phyloP scores from a whole-genome alignment of 1,140 invertebrate genomes.

The Archivesica marissinica region DNA sequence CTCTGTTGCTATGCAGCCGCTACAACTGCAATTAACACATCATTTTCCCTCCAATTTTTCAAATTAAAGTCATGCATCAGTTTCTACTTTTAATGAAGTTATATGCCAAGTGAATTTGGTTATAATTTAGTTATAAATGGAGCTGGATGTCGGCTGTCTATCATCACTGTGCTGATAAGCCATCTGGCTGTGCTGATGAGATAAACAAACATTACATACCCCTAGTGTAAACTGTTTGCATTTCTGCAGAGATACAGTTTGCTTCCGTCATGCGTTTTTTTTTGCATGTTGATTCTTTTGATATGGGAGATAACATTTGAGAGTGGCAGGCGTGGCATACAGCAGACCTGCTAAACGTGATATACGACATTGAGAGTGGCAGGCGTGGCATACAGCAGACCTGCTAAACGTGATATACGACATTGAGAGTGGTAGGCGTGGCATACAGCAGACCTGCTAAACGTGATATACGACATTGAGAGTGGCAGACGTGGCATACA shows the following conservation, averaged over 20 bases:
- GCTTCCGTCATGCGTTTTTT: slow-evolving; percentile 8
- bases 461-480: no score
- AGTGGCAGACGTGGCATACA: no score
- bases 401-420: no score
- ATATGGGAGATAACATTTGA: not conserved
- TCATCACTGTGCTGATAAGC: slow-evolving; percentile 37
- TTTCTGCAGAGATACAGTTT: slow-evolving; percentile 19
- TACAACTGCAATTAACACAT: slow-evolving; percentile 20
- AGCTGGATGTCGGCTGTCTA: slow-evolving; percentile 28
- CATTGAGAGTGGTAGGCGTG: no score
- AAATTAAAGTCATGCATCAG: slow-evolving; percentile 33
- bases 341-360: not conserved
- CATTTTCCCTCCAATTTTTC: slow-evolving; percentile 16
- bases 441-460: no score
- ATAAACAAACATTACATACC: slow-evolving; percentile 49
- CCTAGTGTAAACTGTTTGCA: slow-evolving; percentile 33
- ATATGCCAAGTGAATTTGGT: slow-evolving; percentile 20
- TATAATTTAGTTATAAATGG: slow-evolving; percentile 41
- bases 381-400: no score
- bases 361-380: no score
- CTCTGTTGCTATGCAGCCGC: not conserved
- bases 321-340: not conserved
- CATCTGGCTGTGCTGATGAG: slow-evolving; percentile 43
- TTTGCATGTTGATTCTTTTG: slow-evolving; percentile 8
- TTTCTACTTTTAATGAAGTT: slow-evolving; percentile 29